A percentile compares a stretch with the other conserved stretches of the same genome.
phyloP scores from a whole-genome alignment of 2,888 invertebrate species.

The Calephelis perditalis region DNA sequence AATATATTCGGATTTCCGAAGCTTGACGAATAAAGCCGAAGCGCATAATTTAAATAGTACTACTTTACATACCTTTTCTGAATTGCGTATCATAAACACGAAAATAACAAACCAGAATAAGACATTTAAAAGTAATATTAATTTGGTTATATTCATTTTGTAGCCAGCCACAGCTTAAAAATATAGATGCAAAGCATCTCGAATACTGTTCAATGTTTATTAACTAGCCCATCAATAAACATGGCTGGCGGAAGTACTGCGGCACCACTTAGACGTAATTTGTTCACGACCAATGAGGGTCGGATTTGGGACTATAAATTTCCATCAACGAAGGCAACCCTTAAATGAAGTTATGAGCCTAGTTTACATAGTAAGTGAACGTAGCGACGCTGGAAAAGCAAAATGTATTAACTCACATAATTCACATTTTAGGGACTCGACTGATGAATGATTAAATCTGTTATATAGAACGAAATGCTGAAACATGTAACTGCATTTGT shows the following conservation, averaged over 20 bases:
- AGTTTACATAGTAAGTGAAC: constrained; percentile 34
- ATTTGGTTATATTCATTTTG: background rate
- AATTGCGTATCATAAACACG: no score
- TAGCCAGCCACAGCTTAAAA: constrained; percentile 3
- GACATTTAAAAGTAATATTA: no score
- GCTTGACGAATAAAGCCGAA: no score
- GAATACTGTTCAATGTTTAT: constrained; percentile 30
- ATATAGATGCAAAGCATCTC: constrained; percentile 5
- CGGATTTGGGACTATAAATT: constrained; percentile 31
- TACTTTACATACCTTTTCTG: no score
- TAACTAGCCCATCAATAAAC: constrained; percentile 33
- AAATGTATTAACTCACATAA: constrained; percentile 10
- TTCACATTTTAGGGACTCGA: constrained; percentile 6
- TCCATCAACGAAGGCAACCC: constrained; percentile 32
- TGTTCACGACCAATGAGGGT: constrained; percentile 21
- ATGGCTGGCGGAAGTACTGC: constrained; percentile 22
- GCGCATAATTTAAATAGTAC: no score
- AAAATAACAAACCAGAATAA: no score
- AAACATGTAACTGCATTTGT: no score
- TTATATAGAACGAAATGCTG: background rate
- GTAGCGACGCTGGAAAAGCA: constrained; percentile 16
- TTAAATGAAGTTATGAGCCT: constrained; percentile 33
- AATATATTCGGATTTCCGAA: no score
- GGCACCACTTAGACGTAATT: constrained; percentile 22
- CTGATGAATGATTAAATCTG: background rate